phyloP scores from a whole-genome alignment of 1,140 invertebrate species.

The Bombus waltoni region DNA sequence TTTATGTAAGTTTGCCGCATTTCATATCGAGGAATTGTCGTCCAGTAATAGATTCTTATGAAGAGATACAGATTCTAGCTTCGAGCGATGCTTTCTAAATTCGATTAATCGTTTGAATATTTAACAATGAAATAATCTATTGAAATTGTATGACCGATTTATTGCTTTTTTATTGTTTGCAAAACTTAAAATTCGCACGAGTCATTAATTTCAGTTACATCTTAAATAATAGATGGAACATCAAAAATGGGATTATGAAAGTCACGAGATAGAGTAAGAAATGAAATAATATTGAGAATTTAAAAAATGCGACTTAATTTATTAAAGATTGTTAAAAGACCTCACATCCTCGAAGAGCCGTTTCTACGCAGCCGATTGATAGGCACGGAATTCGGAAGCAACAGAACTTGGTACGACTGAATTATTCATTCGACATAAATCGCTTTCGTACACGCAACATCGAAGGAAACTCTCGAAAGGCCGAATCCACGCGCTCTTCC shows the following conservation, averaged over 20 bases:
- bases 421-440: conserved; percentile 34
- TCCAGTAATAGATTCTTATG: no score
- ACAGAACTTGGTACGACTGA: background rate
- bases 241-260: background rate
- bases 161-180: background rate
- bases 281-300: background rate
- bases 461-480: conserved; percentile 31
- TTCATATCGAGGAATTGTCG: background rate
- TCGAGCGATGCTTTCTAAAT: no score
- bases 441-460: conserved; percentile 32
- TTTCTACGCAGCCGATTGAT: background rate
- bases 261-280: background rate
- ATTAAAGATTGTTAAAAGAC: background rate
- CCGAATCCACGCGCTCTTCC: conserved; percentile 37
- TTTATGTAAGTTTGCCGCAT: background rate
- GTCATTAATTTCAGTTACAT: background rate
- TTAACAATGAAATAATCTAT: background rate
- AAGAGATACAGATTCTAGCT: no score
- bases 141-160: background rate
- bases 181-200: no score
- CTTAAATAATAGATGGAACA: background rate
- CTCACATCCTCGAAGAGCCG: background rate
- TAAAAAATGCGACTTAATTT: no score
- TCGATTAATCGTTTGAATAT: no score
- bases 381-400: background rate